Evolutionary conservation across 1,140 invertebrate genomes (phyloP).

Genomic region (Venustaconcha ellipsiformis): DNA sequence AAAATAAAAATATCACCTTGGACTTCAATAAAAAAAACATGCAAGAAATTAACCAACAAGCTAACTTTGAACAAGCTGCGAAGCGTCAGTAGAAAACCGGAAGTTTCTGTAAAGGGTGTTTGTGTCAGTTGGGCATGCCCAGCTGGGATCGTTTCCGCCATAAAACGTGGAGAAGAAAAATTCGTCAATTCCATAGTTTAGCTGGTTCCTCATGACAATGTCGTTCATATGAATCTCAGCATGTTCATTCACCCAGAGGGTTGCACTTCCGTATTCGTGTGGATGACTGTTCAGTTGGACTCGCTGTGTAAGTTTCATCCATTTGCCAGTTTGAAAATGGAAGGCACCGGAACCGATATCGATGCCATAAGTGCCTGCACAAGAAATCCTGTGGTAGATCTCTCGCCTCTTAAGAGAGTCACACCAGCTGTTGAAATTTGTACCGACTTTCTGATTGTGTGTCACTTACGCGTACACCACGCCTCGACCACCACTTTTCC

Average conservation of each 20-base stretch:
- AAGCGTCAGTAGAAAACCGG: constrained; percentile 3
- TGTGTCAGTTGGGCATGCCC: constrained; percentile 41
- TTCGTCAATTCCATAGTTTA: constrained; percentile 38
- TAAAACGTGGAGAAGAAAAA: constrained; percentile 60
- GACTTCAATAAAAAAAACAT: no score
- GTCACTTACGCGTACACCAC: constrained; percentile 50
- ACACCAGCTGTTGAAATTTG: constrained; percentile 24
- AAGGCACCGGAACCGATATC: constrained; percentile 23
- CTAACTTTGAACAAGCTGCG: not conserved
- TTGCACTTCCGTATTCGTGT: constrained; percentile 33
- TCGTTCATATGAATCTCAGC: constrained; percentile 17
- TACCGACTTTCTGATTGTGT: constrained; percentile 19
- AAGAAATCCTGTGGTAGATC: constrained; percentile 27
- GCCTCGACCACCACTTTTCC: constrained; percentile 43
- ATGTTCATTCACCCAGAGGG: constrained; percentile 34
- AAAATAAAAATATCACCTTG: no score
- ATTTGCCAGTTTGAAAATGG: constrained; percentile 30
- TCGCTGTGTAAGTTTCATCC: constrained; percentile 40
- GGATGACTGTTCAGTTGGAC: constrained; percentile 37
- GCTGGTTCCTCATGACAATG: constrained; percentile 25
- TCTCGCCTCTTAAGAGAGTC: constrained; percentile 28
- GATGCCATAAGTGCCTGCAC: constrained; percentile 32
- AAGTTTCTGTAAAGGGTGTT: constrained; percentile 47
- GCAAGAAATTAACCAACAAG: constrained; percentile 7
- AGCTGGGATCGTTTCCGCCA: constrained; percentile 40